Conservation (phyloP, 2,797 vertebrate species). For the Enteromius radiatus region DNA sequence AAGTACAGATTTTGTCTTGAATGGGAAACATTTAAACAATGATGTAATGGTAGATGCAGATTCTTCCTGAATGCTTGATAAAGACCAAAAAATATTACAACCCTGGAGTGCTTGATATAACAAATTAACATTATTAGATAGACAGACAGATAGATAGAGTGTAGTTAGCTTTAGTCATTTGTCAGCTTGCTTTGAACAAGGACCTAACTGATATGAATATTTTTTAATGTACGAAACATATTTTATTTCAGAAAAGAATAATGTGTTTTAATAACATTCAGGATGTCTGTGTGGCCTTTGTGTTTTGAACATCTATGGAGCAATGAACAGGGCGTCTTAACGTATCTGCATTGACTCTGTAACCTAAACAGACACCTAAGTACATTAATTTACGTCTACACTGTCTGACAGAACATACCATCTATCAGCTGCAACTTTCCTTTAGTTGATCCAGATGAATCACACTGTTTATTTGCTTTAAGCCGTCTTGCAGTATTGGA, state of each 20-base stretch:
- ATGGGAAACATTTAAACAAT: conserved; percentile 7
- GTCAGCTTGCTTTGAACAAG: neutral
- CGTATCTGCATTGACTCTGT: neutral
- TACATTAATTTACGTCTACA: conserved; percentile 7
- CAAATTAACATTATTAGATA: neutral
- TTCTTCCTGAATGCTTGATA: neutral
- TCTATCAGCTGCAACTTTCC: conserved; percentile 46
- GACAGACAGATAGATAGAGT: neutral
- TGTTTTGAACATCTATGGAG: neutral
- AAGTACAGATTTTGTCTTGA: neutral
- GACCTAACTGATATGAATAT: neutral
- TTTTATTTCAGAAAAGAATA: neutral
- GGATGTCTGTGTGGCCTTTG: neutral
- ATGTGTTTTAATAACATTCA: neutral
- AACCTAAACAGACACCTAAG: conserved; percentile 21
- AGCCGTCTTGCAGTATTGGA: conserved; percentile 52
- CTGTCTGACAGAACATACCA: conserved; percentile 39
- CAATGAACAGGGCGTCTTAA: conserved; percentile 6
- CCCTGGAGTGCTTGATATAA: neutral
- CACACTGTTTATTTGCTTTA: conserved; percentile 66
- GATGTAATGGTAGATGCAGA: neutral
- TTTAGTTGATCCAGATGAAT: conserved; percentile 61
- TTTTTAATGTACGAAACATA: neutral
- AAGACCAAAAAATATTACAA: neutral
- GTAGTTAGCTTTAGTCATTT: neutral